phyloP scores from a whole-genome alignment of 1,140 invertebrate species.

The Drosophila cardini region DNA sequence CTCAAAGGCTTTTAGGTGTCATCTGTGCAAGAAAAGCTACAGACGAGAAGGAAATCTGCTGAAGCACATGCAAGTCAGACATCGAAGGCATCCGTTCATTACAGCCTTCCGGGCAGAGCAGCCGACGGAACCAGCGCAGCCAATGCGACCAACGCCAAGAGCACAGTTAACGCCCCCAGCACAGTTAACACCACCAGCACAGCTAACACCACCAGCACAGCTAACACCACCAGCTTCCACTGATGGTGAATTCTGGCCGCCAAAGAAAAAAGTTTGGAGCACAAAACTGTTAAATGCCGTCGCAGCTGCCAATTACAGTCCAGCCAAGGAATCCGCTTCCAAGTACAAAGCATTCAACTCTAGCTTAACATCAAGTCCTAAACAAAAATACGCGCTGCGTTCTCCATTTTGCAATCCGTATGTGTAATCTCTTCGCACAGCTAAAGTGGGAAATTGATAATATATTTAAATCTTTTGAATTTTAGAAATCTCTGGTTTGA shows the following conservation, averaged over 20 bases:
- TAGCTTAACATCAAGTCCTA: slow-evolving; percentile 2
- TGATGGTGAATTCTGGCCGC: background rate
- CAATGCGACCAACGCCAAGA: no score
- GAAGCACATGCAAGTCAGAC: slow-evolving; percentile 28
- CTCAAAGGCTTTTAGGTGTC: slow-evolving; percentile 13
- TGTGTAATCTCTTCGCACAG: slow-evolving; percentile 26
- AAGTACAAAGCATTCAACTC: slow-evolving; percentile 40
- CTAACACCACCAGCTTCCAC: background rate
- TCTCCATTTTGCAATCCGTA: slow-evolving; percentile 68
- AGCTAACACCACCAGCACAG: background rate
- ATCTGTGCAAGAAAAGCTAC: slow-evolving; percentile 44
- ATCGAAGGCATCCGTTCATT: background rate
- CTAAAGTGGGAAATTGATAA: background rate
- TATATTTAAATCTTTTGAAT: background rate
- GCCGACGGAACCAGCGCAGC: background rate
- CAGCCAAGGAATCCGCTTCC: slow-evolving; percentile 29
- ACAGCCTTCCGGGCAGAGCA: background rate
- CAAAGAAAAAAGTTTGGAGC: slow-evolving; percentile 29
- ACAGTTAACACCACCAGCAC: background rate
- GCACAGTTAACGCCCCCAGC: background rate
- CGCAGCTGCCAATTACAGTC: slow-evolving; percentile 54
- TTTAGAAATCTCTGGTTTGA: slow-evolving; percentile 60
- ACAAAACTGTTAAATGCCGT: slow-evolving; percentile 49
- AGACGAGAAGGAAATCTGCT: slow-evolving; percentile 20
- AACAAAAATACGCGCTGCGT: slow-evolving; percentile 50